phyloP scores from a whole-genome alignment of 2,888 invertebrate genomes.

The Andrena flavipes region DNA sequence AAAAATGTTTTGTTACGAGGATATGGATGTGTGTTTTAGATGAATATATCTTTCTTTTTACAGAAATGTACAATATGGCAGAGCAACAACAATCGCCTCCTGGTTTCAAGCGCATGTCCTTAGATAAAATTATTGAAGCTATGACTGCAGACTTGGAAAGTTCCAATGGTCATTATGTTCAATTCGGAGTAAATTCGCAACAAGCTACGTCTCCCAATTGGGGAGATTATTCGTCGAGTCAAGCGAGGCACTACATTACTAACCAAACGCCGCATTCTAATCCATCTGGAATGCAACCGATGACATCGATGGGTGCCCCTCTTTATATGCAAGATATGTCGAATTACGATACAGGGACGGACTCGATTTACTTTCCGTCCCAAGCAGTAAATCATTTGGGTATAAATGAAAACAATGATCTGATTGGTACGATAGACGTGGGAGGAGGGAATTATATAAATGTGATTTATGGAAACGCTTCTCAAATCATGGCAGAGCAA shows the following conservation, averaged over 20 bases:
- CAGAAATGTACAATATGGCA: slow-evolving; percentile 72
- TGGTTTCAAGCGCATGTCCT: slow-evolving; percentile 79
- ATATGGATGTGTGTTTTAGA: background rate
- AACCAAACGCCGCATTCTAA: slow-evolving; percentile 69
- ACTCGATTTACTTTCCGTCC: slow-evolving; percentile 80
- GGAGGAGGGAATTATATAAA: slow-evolving; percentile 85
- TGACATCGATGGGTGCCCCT: slow-evolving; percentile 72
- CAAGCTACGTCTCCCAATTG: slow-evolving; percentile 79
- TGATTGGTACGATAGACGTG: slow-evolving; percentile 83
- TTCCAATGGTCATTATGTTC: slow-evolving; percentile 87
- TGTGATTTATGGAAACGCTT: slow-evolving; percentile 82
- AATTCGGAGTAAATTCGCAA: slow-evolving; percentile 85
- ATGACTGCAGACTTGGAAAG: slow-evolving; percentile 87
- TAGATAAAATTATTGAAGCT: slow-evolving; percentile 87
- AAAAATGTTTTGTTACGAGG: background rate
- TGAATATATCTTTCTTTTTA: slow-evolving; percentile 20
- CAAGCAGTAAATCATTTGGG: slow-evolving; percentile 80
- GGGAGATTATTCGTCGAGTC: slow-evolving; percentile 79
- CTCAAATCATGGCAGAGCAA: slow-evolving; percentile 81
- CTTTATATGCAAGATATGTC: slow-evolving; percentile 78
- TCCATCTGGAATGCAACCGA: slow-evolving; percentile 60
- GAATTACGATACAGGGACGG: slow-evolving; percentile 71
- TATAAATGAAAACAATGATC: slow-evolving; percentile 81
- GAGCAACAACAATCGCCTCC: slow-evolving; percentile 76
- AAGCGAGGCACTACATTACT: slow-evolving; percentile 75